These are phyloP conservation scores for Drosophila yooni DNA, from an alignment of 2,888 invertebrate species.

Conservation along the genomic window DNA sequence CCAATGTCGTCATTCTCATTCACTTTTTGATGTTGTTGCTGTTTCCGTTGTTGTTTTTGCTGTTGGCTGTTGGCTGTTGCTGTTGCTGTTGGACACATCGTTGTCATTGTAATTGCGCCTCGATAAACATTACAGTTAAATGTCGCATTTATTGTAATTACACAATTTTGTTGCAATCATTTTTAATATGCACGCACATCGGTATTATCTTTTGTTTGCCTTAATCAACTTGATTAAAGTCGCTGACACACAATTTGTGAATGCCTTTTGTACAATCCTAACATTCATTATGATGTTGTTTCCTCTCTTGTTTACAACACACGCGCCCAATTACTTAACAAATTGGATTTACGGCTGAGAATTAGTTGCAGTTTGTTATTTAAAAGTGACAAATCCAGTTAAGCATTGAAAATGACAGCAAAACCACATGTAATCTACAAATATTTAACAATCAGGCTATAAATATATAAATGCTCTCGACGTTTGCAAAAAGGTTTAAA, in stretches of 20 bases:
- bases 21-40: slow-evolving; percentile 22
- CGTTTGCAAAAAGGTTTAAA: background rate
- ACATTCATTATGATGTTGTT: slow-evolving; percentile 31
- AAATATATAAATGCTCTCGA: background rate
- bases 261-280: slow-evolving; percentile 36
- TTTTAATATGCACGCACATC: slow-evolving; percentile 42
- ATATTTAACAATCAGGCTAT: background rate
- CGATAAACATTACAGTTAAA: slow-evolving; percentile 80
- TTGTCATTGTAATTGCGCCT: slow-evolving; percentile 76
- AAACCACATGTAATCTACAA: background rate
- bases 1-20: slow-evolving; percentile 29
- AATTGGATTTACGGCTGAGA: slow-evolving; percentile 48
- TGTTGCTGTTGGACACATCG: slow-evolving; percentile 43
- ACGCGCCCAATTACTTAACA: slow-evolving; percentile 18
- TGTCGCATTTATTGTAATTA: slow-evolving; percentile 80
- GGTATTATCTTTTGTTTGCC: slow-evolving; percentile 41
- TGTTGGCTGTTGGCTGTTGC: slow-evolving; percentile 12
- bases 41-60: background rate
- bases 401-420: background rate
- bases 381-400: slow-evolving; percentile 2
- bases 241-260: slow-evolving; percentile 41
- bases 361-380: slow-evolving; percentile 35
- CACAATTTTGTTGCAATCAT: slow-evolving; percentile 67
- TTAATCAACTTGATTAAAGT: slow-evolving; percentile 65
- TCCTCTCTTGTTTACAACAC: background rate